Conservation (phyloP, 2,888 invertebrate genomes). For the Lasioglossum calceatum region DNA sequence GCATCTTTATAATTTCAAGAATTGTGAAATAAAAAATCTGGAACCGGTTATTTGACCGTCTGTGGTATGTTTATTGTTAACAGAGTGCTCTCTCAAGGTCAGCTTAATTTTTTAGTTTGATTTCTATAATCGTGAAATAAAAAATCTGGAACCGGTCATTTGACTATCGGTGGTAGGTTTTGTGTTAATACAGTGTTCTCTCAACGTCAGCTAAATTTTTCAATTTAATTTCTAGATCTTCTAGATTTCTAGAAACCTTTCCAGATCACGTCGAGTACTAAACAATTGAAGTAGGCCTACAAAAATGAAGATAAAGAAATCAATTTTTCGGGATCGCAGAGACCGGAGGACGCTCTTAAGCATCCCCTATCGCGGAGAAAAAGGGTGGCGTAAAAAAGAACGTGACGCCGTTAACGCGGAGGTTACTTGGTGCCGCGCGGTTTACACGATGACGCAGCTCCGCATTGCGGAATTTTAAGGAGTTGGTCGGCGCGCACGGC, state of each 20-base stretch:
- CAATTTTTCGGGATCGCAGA: neutral
- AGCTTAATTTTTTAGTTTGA: too few species aligned
- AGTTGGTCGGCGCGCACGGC: constrained; percentile 26
- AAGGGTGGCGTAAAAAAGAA: neutral
- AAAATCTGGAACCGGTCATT: too few species aligned
- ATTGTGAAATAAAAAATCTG: too few species aligned
- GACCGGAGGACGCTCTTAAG: neutral
- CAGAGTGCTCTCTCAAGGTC: too few species aligned
- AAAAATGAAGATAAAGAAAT: neutral
- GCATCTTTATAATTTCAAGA: too few species aligned
- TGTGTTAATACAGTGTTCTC: too few species aligned
- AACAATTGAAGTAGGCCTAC: neutral
- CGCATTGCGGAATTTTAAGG: constrained; percentile 53
- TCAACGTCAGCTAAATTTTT: too few species aligned
- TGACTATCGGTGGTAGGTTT: too few species aligned
- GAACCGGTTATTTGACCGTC: too few species aligned
- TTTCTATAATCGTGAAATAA: too few species aligned
- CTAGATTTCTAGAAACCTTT: neutral
- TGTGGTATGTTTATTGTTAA: too few species aligned
- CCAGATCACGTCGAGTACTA: neutral
- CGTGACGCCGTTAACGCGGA: neutral
- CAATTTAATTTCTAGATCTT: too few species aligned
- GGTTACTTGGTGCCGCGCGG: neutral
- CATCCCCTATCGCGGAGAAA: neutral
- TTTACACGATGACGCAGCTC: constrained; percentile 17